Evolutionary conservation across 2,888 invertebrate species (phyloP).

Genomic region (Mallateleia sp.): DNA sequence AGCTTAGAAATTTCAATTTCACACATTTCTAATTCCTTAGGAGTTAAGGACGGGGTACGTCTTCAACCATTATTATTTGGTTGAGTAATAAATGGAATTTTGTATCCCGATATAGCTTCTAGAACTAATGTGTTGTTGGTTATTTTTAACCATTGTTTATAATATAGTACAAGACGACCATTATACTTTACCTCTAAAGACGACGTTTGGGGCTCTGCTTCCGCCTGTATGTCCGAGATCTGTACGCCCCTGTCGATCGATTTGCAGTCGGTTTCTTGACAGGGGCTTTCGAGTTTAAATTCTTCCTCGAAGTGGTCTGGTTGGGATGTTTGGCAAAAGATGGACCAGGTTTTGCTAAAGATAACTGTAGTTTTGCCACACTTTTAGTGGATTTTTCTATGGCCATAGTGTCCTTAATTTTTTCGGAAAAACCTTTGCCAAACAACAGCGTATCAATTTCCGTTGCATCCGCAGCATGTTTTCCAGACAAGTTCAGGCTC

Average conservation of each 20-base stretch:
- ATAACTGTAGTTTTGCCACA: neutral
- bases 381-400: slow-evolving; percentile 4
- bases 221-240: neutral
- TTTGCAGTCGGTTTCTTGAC: neutral
- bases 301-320: too few relatives aligned
- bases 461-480: neutral
- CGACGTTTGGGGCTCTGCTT: neutral
- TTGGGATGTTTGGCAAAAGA: too few relatives aligned
- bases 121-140: neutral
- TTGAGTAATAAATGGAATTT: neutral
- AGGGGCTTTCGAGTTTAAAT: neutral
- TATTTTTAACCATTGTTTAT: neutral
- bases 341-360: neutral
- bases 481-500: neutral
- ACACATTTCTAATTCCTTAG: neutral
- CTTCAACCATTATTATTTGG: neutral
- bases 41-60: neutral
- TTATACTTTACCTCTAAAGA: neutral
- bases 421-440: neutral
- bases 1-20: neutral
- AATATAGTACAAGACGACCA: neutral
- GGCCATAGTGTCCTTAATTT: slow-evolving; percentile 1
- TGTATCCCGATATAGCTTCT: neutral
- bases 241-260: neutral
- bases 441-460: slow-evolving; percentile 1